Evolutionary conservation across 2,797 vertebrate genomes (phyloP), one percentile per base, ranked within the genome.

Genomic region (Antrozous pallidus): DNA sequence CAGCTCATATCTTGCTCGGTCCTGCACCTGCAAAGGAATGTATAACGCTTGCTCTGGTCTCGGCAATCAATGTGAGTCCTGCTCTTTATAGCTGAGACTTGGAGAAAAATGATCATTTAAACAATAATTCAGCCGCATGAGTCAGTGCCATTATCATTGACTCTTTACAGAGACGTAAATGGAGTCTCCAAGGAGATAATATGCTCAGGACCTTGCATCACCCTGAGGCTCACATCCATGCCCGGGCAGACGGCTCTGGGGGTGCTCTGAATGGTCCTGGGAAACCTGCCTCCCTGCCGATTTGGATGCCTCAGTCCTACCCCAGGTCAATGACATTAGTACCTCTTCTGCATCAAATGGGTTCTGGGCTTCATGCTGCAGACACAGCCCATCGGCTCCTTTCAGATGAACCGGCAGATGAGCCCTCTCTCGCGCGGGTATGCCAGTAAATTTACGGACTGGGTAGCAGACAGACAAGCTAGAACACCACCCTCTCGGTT

Each of bases 1-100:
- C 3, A 45, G 5, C 1, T 24, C 47, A 45, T 3, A 56, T 6
- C 12, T 83, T n/a, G n/a, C 54, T 42, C n/a, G 10, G 3, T 69
- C 9, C n/a, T 77, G 17, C 2, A 71, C 16, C 2, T 70, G 38
- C 78, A 49, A 33, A 58, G 54, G 38, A 67, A 61, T 8, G 4
- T 42, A 0, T 11, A 33, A 16, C 31, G 45, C 8, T 85, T 31
- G 26, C 9, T 67, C 56, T 31, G 5, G 33, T 73, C 95, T 95
- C 13, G 54, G 6, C 38, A 20, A 20, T 78, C 56, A 63, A 5
- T 78, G 40, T 38, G 36, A 56, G 28, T 45, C 45, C 5, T 45
- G 26, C 56, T 79, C 38, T 83, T 83, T 83, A 67, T 28, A 73
- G 92, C 70, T 82, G 45, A 85, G 42, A 56, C 38, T 77, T 73